phyloP scores from a whole-genome alignment of 2,797 vertebrate species.

The Chromis chromis region DNA sequence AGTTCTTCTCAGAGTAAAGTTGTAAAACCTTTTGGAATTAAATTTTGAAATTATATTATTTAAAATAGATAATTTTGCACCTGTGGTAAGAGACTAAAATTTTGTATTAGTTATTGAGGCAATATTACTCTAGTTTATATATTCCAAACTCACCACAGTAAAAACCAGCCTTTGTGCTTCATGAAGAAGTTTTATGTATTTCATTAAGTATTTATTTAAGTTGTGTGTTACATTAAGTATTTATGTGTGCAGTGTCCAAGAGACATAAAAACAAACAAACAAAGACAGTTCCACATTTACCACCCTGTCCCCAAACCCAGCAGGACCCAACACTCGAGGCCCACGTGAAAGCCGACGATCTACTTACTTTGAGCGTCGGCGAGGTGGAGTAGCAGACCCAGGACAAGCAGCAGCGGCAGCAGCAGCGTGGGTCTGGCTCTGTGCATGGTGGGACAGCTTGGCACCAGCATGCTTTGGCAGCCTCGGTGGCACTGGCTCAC shows the following conservation, averaged over 20 bases:
- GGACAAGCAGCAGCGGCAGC: constrained; percentile 86
- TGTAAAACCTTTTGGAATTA: too few relatives aligned
- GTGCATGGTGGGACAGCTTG: constrained; percentile 91
- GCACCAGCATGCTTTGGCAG: constrained; percentile 91
- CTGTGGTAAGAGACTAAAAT: background rate
- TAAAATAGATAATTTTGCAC: too few relatives aligned
- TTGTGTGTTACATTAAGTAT: constrained; percentile 5
- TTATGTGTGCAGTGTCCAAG: constrained; percentile 4
- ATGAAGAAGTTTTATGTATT: background rate
- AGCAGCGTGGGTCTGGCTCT: constrained; percentile 89
- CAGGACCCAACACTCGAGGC: constrained; percentile 37
- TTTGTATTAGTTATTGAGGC: background rate
- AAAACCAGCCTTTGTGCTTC: background rate
- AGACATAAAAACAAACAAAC: background rate
- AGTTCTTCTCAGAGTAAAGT: background rate
- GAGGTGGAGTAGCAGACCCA: constrained; percentile 87
- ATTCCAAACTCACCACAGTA: background rate
- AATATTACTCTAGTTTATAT: background rate
- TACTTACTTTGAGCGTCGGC: constrained; percentile 94
- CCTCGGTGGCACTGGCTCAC: constrained; percentile 89
- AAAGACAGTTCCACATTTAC: background rate
- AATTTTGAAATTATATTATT: too few relatives aligned
- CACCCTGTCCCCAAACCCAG: constrained; percentile 12
- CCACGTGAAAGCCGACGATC: constrained; percentile 50
- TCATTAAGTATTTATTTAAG: background rate